phyloP scores from a whole-genome alignment of 2,113 vertebrate genomes.

The Brachyhypopomus occidentalis region DNA sequence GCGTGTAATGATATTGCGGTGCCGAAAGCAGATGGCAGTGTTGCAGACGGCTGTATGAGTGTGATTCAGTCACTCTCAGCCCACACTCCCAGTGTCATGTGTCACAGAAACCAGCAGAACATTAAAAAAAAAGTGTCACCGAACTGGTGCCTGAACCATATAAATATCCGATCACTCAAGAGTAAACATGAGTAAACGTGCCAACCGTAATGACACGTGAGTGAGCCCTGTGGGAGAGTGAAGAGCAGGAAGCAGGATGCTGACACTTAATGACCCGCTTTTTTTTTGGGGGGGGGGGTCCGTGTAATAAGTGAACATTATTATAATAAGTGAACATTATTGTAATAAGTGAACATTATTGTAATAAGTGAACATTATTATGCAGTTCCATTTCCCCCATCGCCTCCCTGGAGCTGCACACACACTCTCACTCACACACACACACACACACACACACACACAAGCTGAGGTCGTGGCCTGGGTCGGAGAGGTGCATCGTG shows the following conservation, averaged over 20 bases:
- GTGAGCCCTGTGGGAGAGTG: slow-evolving; percentile 37
- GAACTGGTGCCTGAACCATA: slow-evolving; percentile 45
- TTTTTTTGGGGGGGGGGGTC: slow-evolving; percentile 53
- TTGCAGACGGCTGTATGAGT: slow-evolving; percentile 41
- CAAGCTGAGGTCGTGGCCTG: background rate
- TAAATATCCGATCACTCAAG: slow-evolving; percentile 53
- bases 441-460: slow-evolving; percentile 14
- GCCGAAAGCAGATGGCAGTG: slow-evolving; percentile 53
- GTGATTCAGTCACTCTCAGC: slow-evolving; percentile 44
- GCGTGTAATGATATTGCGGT: slow-evolving; percentile 11
- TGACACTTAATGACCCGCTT: slow-evolving; percentile 71
- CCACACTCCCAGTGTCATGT: slow-evolving; percentile 47
- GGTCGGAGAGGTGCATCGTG: background rate
- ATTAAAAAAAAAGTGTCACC: slow-evolving; percentile 47
- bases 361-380: slow-evolving; percentile 44
- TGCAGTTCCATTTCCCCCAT: slow-evolving; percentile 30
- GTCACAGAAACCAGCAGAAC: slow-evolving; percentile 49
- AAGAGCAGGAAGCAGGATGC: slow-evolving; percentile 53
- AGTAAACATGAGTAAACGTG: slow-evolving; percentile 49
- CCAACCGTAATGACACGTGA: slow-evolving; percentile 51
- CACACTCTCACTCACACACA: slow-evolving; percentile 40
- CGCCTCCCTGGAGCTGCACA: slow-evolving; percentile 37
- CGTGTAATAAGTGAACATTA: slow-evolving; percentile 22
- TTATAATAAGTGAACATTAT: no score
- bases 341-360: no score